Evolutionary conservation across 2,113 vertebrate species (phyloP).

Genomic region (Atlantisia rogersi): DNA sequence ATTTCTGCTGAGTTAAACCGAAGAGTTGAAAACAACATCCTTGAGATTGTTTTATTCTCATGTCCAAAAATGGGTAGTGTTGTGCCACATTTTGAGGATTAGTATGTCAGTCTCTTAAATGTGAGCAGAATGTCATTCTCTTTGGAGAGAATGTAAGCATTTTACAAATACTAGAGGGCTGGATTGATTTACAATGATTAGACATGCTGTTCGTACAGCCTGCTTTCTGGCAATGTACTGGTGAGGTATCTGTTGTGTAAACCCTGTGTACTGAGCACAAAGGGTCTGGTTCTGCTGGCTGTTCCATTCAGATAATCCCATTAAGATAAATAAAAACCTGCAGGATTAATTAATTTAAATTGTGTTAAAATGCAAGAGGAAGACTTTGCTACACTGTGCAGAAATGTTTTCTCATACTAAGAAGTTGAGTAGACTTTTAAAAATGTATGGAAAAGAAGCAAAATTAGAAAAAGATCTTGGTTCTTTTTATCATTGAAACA

Average conservation of each 20-base stretch:
- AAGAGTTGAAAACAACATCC: not conserved
- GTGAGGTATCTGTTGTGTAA: not conserved
- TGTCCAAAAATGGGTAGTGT: not conserved
- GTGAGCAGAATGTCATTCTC: not conserved
- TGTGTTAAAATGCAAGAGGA: not conserved
- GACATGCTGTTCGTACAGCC: not conserved
- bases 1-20: not conserved
- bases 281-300: not conserved
- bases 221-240: not conserved
- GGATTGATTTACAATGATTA: not conserved
- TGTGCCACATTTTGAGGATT: not conserved
- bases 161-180: not conserved
- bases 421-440: not conserved
- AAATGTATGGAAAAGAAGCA: not conserved
- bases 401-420: not conserved
- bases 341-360: no score
- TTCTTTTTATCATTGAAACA: not conserved
- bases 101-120: not conserved
- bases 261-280: not conserved
- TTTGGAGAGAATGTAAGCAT: not conserved
- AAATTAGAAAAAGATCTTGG: not conserved
- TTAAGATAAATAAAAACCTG: not conserved
- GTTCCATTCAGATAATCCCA: not conserved
- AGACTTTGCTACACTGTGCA: not conserved
- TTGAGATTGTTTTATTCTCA: not conserved